Evolutionary conservation across 2,113 vertebrate species (phyloP).

Genomic region (Neogale vison): DNA sequence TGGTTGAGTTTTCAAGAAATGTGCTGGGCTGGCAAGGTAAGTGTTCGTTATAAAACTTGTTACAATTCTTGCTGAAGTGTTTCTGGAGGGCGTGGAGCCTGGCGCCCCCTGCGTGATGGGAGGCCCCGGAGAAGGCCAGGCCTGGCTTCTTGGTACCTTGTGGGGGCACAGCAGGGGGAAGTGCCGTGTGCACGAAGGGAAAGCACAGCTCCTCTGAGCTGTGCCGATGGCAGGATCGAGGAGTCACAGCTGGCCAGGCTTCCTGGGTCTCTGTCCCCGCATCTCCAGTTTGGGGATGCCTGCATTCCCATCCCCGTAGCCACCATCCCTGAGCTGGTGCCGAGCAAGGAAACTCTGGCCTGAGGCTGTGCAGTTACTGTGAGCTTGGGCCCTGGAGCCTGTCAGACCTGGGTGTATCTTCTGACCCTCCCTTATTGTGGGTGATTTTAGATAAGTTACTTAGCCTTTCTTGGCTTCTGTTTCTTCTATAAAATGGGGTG

Average conservation of each 20-base stretch:
- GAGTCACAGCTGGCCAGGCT: not conserved
- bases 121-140: not conserved
- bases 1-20: constrained; percentile 95
- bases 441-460: not conserved
- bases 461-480: not conserved
- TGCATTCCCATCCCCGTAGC: not conserved
- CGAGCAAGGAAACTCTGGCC: not conserved
- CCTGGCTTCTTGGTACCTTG: not conserved
- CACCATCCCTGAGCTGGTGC: not conserved
- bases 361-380: not conserved
- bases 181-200: too few species aligned
- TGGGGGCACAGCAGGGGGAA: not conserved
- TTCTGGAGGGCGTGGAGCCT: not conserved
- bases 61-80: not conserved
- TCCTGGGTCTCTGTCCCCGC: not conserved
- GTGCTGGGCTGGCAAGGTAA: constrained; percentile 93
- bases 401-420: not conserved
- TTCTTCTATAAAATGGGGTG: not conserved
- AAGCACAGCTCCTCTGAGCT: rapidly evolving
- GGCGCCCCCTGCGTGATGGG: rapidly evolving
- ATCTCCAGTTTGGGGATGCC: not conserved
- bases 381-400: not conserved
- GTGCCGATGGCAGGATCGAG: not conserved
- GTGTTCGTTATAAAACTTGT: not conserved
- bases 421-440: not conserved